Conservation (phyloP, 1,140 invertebrate species). For the Caerostris extrusa region DNA sequence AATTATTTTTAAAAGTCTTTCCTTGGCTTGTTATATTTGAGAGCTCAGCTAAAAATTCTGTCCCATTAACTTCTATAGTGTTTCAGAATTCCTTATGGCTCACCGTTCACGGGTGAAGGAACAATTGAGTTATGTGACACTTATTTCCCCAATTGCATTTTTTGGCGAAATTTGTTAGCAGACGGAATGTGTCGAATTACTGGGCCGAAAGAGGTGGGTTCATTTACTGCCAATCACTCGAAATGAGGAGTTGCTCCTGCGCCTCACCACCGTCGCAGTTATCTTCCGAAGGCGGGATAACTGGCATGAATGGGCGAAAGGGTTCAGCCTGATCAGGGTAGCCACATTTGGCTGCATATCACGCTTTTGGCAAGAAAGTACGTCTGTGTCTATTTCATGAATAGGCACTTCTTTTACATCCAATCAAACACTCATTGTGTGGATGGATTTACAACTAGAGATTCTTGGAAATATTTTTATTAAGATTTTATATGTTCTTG, state of each 20-base stretch:
- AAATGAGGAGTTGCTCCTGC: constrained; percentile 60
- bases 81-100: not conserved
- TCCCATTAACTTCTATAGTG: not conserved
- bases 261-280: constrained; percentile 54
- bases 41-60: no score
- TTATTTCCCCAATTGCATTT: constrained; percentile 18
- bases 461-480: no score
- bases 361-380: constrained; percentile 15
- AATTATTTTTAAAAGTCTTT: no score
- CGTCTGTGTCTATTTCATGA: not conserved
- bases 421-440: no score
- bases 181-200: not conserved
- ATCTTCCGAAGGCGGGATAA: constrained; percentile 56
- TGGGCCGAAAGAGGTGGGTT: constrained; percentile 57
- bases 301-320: constrained; percentile 37
- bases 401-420: no score
- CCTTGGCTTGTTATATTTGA: no score
- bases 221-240: constrained; percentile 57
- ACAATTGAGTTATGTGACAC: constrained; percentile 24
- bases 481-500: no score
- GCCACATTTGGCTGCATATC: not conserved
- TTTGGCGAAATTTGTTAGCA: not conserved
- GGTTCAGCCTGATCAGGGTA: not conserved
- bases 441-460: no score
- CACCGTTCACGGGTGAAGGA: not conserved